Evolutionary conservation across 2,797 vertebrate species (phyloP), one percentile per base, ranked within the genome.

Genomic region (Adelosebastes latens): DNA sequence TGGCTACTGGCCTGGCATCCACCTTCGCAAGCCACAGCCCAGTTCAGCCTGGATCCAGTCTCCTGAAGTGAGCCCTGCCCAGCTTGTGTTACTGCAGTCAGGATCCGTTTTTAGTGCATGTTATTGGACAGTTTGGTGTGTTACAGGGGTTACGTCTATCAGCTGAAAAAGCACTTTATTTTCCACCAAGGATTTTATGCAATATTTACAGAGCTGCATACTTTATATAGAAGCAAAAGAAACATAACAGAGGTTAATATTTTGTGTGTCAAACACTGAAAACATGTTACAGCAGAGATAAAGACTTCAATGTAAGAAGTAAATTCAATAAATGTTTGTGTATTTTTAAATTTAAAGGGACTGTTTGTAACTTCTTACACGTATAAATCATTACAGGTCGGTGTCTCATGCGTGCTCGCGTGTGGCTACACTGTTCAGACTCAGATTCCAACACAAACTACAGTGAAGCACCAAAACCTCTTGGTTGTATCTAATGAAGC

Each of bases 1-100:
- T 87, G 90, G 82, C 85, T 75, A 69, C 85, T 81, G 83, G 88
- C 80, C 85, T 82, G 81, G 82, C 82, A 70, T 80, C 85, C 84
- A 84, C 88, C 83, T 86, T 88, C 80, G 2, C 65, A 63, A 80
- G 81, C 83, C 68, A 79, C 87, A 87, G 78, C 82, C 87, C 89
- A 62, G 82, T 39, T 88, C 83, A 80, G 84, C 67, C 76, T 79
- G 78, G 66, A 81, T 81, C 79, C 79, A 82, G 79, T 59, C 77
- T 84, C 80, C 25, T 56, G 34, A 79, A 82, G 72, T 24, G 24
- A 12, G 25, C 34, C 63, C 75, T 46, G 24, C 52, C 55, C 69
- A 66, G 72, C 63, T 64, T 79, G 20, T 72, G 64, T 72, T 85
- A 55, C 84, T 65, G 75, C 32, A 78, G 55, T 74, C 68, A 67